Evolutionary conservation across 1,140 invertebrate species (phyloP).

Genomic region (Triops longicaudatus): DNA sequence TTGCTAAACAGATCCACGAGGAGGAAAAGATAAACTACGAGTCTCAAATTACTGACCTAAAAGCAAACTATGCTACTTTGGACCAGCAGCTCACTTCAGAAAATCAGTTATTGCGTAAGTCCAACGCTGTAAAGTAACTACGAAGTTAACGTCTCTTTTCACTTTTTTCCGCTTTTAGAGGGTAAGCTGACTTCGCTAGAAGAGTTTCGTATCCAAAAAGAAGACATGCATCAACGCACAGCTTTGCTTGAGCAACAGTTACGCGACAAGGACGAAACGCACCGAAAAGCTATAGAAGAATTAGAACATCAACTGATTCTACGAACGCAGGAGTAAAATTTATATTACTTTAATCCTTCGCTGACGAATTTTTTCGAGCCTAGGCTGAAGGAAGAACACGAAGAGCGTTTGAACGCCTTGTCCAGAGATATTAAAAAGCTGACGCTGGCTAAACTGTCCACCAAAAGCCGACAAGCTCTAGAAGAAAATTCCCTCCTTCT

Average conservation of each 20-base stretch:
- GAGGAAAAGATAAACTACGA: conserved; percentile 21
- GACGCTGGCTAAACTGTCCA: not conserved
- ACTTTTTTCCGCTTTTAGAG: conserved; percentile 19
- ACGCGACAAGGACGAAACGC: conserved; percentile 17
- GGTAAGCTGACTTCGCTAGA: conserved; percentile 26
- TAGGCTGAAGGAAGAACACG: conserved; percentile 25
- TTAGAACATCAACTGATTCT: conserved; percentile 19
- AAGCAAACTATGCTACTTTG: conserved; percentile 21
- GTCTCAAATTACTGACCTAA: not conserved
- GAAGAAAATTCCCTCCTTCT: conserved; percentile 26
- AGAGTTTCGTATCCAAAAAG: conserved; percentile 26
- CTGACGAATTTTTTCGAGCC: not conserved
- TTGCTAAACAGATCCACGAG: conserved; percentile 3
- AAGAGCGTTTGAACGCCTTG: not conserved
- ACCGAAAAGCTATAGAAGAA: not conserved
- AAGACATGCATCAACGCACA: not conserved
- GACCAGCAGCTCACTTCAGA: conserved; percentile 24
- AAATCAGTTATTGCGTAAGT: conserved; percentile 24
- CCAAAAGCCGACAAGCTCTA: conserved; percentile 3
- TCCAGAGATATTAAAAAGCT: conserved; percentile 22
- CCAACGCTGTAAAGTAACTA: not conserved
- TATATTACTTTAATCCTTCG: no score
- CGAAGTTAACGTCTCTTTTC: not conserved
- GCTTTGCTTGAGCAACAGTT: not conserved
- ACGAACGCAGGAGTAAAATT: conserved; percentile 22